These are phyloP conservation scores for Melanostigma gelatinosum DNA, from an alignment of 2,113 vertebrate genomes.

Conservation along the genomic window DNA sequence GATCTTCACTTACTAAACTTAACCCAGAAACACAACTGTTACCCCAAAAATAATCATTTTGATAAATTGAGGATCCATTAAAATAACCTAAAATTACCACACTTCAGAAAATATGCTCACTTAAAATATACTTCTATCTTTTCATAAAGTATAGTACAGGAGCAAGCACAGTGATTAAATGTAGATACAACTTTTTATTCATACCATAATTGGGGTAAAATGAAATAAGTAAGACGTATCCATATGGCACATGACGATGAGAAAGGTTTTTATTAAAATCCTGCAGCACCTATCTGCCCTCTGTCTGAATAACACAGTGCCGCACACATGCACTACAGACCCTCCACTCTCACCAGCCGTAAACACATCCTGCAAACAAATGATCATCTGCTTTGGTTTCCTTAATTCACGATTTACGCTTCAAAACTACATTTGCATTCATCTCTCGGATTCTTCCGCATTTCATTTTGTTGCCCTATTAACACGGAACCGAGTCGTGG, in stretches of 20 bases:
- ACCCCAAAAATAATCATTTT: background rate
- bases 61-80: background rate
- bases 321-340: background rate
- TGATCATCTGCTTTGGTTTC: conserved; percentile 43
- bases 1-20: background rate
- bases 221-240: conserved; percentile 10
- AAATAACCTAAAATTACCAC: background rate
- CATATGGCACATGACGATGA: conserved; percentile 19
- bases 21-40: background rate
- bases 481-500: background rate
- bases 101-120: background rate
- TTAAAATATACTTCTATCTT: background rate
- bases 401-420: conserved; percentile 31
- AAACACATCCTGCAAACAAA: conserved; percentile 36
- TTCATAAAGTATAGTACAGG: background rate
- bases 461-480: conserved; percentile 42
- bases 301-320: conserved; percentile 9
- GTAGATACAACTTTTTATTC: conserved; percentile 13
- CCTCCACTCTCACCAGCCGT: background rate
- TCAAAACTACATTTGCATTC: conserved; percentile 65
- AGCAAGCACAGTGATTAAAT: background rate
- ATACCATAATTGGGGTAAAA: background rate
- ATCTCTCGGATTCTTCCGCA: conserved; percentile 28
- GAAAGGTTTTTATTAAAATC: conserved; percentile 23
- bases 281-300: conserved; percentile 32